These are phyloP conservation scores for Pyrgus malvae DNA, from an alignment of 2,888 invertebrate genomes.

Conservation along the genomic window DNA sequence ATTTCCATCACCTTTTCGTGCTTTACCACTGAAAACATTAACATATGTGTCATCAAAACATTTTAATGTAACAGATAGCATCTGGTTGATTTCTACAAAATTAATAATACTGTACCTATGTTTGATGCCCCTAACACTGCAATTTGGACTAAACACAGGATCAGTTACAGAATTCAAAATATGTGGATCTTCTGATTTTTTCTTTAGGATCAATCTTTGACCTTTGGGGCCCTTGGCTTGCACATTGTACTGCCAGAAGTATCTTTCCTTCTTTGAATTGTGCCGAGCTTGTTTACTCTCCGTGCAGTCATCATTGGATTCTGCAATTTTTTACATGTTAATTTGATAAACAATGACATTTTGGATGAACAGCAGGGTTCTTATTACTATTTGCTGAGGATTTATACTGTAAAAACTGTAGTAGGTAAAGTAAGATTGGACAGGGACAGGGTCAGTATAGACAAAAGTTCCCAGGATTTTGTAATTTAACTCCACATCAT, in stretches of 20 bases:
- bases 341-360: no score
- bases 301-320: slow-evolving; percentile 85
- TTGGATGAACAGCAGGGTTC: no score
- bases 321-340: slow-evolving; percentile 58
- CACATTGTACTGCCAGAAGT: slow-evolving; percentile 99
- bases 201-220: slow-evolving; percentile 91
- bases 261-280: slow-evolving; percentile 88
- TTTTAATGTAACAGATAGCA: not conserved
- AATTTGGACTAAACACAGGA: slow-evolving; percentile 97
- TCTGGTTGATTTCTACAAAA: not conserved
- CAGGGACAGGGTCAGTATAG: no score
- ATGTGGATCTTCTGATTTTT: slow-evolving; percentile 95
- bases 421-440: no score
- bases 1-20: slow-evolving; percentile 98
- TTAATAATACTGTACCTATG: slow-evolving; percentile 83
- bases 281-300: slow-evolving; percentile 69
- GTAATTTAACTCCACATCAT: no score
- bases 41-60: not conserved
- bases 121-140: slow-evolving; percentile 94
- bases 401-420: no score
- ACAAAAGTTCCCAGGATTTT: no score
- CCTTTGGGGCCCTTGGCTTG: slow-evolving; percentile 99
- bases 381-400: no score
- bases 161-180: slow-evolving; percentile 94
- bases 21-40: slow-evolving; percentile 87